phyloP scores from a whole-genome alignment of 2,797 vertebrate species.

The Loriculus beryllinus region DNA sequence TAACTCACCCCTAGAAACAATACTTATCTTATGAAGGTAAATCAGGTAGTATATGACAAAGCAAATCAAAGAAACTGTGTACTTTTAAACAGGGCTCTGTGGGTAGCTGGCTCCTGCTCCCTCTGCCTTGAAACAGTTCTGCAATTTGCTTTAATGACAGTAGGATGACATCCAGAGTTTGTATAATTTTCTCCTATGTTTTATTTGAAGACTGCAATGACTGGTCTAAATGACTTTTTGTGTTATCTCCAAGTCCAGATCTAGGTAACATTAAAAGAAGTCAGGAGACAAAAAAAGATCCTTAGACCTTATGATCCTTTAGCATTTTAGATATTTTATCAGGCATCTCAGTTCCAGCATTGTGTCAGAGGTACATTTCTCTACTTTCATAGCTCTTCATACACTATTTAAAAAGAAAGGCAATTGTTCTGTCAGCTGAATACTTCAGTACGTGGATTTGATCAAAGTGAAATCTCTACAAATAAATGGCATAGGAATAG shows the following conservation, averaged over 20 bases:
- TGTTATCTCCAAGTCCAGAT: background rate
- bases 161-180: background rate
- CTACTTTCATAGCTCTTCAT: background rate
- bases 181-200: background rate
- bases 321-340: background rate
- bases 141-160: background rate
- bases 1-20: background rate
- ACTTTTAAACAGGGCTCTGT: background rate
- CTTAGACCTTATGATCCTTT: background rate
- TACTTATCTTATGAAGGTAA: background rate
- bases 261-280: background rate
- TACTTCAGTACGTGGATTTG: background rate
- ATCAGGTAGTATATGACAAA: background rate
- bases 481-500: background rate
- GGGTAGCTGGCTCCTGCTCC: background rate
- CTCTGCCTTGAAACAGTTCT: background rate
- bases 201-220: background rate
- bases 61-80: background rate
- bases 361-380: background rate
- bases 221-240: background rate
- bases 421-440: background rate
- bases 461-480: background rate
- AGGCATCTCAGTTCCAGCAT: background rate
- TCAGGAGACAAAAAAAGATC: background rate
- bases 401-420: background rate